Base-by-base conservation (phyloP, 2,888 invertebrate genomes). In the Campoplex nolae region DNA sequence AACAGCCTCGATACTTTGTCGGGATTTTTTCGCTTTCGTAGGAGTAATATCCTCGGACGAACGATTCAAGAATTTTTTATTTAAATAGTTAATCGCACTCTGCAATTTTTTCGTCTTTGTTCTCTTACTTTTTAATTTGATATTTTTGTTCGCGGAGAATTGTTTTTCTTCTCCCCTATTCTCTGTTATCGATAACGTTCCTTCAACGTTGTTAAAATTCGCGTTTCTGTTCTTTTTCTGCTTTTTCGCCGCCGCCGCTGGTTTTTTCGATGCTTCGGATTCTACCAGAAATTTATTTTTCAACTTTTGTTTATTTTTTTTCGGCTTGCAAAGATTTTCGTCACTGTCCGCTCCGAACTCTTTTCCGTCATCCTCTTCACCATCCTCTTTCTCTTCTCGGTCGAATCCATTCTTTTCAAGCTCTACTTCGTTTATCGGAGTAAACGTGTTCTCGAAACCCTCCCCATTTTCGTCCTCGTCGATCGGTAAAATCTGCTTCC, bases 71-170 rank as follows among this genome's bases (percentile, higher is more conserved):
- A 85, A 83, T 48, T 85, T 88, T 81, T 87, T 73, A 83, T 81
- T 86, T n/a, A 88, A 84, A 75, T 77, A 79, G 79, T 85, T 83
- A 32, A 87, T 83, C 2, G 87, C 84, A 23, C 65, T 76, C 11
- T 83, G 75, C 48, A 84, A 83, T 89, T 85, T 90, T 84, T 90
- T 90, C 82, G 88, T 88, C 84, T 92, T 89, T 48, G 81, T 85
- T 87, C 90, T 89, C 73, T 88, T 86, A 92, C 90, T 71, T 91
- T 92, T 81, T 85, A 88, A 75, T 93, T 93, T n/a, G 85, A 71
- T 67, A 45, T 82, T 79, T 70, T 79, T 84, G 7, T 28, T 68
- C n/a, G 45, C 51, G 45, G 9, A 11, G 18, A 67, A 16, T 13
- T 48, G n/a, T 73, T 77, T 77, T 32, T 73, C 67, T 28, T 74